Evolutionary conservation across 2,113 vertebrate genomes (phyloP).

Genomic region (Passer domesticus): DNA sequence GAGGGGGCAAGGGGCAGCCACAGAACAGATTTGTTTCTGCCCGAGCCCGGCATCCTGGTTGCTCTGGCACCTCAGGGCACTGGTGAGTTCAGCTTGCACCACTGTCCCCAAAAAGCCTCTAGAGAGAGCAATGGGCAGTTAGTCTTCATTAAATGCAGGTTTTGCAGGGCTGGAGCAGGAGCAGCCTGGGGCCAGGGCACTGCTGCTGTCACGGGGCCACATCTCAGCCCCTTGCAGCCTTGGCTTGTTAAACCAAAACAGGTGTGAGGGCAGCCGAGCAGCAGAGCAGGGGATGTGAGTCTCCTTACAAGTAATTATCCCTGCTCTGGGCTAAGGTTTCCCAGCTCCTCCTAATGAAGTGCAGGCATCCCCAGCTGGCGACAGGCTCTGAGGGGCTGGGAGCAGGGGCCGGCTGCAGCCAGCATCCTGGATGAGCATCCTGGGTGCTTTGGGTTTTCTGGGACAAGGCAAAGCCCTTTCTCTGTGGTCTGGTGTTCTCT

Average conservation of each 20-base stretch:
- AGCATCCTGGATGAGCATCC: background rate
- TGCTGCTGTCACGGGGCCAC: background rate
- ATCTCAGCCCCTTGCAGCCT: background rate
- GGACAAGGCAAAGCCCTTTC: background rate
- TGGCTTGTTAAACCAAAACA: conserved; percentile 71
- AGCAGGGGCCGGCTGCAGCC: background rate
- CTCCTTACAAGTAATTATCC: conserved; percentile 42
- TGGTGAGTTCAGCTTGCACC: background rate
- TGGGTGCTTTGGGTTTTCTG: background rate
- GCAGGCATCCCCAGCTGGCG: background rate
- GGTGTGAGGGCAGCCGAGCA: conserved; percentile 41
- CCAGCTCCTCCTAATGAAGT: conserved; percentile 40
- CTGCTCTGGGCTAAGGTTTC: conserved; percentile 28
- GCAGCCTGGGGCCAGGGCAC: background rate
- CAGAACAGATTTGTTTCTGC: background rate
- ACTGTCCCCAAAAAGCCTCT: background rate
- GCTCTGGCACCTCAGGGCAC: background rate
- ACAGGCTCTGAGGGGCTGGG: background rate
- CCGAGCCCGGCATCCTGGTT: fast-evolving
- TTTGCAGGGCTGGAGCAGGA: background rate
- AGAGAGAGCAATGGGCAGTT: background rate
- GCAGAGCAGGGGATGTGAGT: background rate
- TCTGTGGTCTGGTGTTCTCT: background rate
- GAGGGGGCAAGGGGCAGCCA: background rate
- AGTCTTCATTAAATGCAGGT: background rate